A percentile compares a stretch with the other conserved stretches of the same genome.
These are phyloP conservation scores for Eospalax fontanierii DNA, from an alignment of 2,797 vertebrate genomes.

Conservation along the genomic window DNA sequence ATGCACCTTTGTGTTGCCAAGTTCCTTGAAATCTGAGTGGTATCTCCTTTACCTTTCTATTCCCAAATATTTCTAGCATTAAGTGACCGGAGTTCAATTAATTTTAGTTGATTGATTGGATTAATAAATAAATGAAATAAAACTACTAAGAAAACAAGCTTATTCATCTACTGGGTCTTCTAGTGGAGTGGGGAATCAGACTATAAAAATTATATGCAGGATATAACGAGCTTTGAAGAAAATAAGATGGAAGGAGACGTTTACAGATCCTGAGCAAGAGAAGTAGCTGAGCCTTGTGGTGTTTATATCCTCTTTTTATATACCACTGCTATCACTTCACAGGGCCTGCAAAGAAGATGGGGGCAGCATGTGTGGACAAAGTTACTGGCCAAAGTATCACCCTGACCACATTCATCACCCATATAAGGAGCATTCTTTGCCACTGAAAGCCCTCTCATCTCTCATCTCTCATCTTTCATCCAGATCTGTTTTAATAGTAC, in stretches of 20 bases:
- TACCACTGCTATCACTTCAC: not conserved
- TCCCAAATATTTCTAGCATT: not conserved
- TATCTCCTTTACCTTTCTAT: not conserved
- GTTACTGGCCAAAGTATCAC: not conserved
- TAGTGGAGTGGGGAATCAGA: not conserved
- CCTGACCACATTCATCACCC: not conserved
- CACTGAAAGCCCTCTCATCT: not conserved
- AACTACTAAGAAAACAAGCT: not conserved
- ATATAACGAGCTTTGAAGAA: not conserved
- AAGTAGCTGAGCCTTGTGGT: not conserved
- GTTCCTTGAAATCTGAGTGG: not conserved
- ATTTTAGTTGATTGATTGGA: not conserved
- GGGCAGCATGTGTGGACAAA: not conserved
- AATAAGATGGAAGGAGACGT: not conserved
- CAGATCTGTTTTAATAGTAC: constrained; percentile 16
- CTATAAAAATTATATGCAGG: not conserved
- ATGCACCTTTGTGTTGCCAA: not conserved
- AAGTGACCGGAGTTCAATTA: not conserved
- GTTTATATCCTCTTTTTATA: not conserved
- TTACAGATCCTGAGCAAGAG: not conserved
- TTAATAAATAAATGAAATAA: not conserved
- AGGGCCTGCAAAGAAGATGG: not conserved
- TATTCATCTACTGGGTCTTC: not conserved
- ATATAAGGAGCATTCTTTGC: not conserved
- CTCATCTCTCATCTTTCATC: constrained; percentile 43